phyloP scores from a whole-genome alignment of 2,797 vertebrate genomes.

The Oreochromis mossambicus region DNA sequence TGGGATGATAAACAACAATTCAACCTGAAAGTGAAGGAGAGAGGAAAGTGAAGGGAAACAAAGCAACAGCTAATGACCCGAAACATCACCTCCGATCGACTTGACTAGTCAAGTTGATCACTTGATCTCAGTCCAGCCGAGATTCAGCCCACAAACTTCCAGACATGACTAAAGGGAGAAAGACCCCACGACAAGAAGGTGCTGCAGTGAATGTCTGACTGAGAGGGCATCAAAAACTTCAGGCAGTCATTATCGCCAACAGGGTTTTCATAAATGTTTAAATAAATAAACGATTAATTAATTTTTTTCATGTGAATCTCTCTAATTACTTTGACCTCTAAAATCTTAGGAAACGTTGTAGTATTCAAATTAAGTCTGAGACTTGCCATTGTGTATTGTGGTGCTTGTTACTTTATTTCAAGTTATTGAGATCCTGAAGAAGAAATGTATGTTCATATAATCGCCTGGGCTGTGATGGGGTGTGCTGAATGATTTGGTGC shows the following conservation, averaged over 20 bases:
- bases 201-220: background rate
- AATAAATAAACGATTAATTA: background rate
- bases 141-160: background rate
- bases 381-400: background rate
- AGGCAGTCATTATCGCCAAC: background rate
- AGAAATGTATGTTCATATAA: background rate
- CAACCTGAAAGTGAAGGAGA: background rate
- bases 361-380: background rate
- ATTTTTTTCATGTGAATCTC: background rate
- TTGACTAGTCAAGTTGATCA: background rate
- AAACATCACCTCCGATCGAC: background rate
- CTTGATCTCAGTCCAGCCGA: background rate
- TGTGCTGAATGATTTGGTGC: background rate
- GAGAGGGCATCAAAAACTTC: background rate
- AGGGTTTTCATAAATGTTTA: background rate
- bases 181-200: background rate
- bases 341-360: background rate
- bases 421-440: background rate
- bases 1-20: background rate
- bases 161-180: background rate
- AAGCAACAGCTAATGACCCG: background rate
- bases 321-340: background rate
- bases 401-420: background rate
- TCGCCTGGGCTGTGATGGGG: background rate
- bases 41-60: background rate